phyloP scores from a whole-genome alignment of 1,140 invertebrate genomes.

The Drosophila melanogaster region DNA sequence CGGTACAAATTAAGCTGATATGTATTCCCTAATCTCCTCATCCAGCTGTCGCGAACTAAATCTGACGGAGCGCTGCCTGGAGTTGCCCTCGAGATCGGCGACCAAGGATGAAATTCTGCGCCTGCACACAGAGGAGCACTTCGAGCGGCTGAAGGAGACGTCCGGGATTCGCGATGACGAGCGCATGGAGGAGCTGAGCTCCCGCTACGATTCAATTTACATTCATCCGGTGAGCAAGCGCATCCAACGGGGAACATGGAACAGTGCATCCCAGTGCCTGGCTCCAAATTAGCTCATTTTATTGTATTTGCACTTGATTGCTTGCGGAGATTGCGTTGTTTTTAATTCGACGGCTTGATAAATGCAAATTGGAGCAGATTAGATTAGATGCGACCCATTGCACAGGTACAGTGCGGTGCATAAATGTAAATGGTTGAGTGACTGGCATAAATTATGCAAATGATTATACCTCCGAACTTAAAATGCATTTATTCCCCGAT shows the following conservation, averaged over 20 bases:
- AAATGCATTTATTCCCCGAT: neutral
- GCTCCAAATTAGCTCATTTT: neutral
- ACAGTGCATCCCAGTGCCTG: neutral
- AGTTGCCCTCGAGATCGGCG: conserved; percentile 87
- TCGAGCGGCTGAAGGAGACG: conserved; percentile 88
- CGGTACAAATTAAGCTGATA: neutral
- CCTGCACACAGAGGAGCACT: conserved; percentile 88
- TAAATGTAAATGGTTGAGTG: neutral
- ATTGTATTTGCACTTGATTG: conserved; percentile 28
- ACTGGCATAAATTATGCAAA: neutral
- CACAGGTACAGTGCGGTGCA: conserved; percentile 7
- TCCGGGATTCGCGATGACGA: conserved; percentile 86
- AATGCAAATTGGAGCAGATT: conserved; percentile 39
- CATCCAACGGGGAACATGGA: neutral
- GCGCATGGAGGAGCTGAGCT: conserved; percentile 89
- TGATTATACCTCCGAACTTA: neutral
- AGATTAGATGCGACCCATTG: conserved; percentile 21
- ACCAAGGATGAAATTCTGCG: conserved; percentile 89
- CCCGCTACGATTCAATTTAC: conserved; percentile 94
- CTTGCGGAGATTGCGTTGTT: conserved; percentile 8
- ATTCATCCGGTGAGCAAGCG: conserved; percentile 90
- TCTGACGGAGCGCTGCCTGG: conserved; percentile 89
- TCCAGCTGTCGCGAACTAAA: conserved; percentile 89
- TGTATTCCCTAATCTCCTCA: neutral
- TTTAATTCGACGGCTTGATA: neutral